Percentiles rank a stretch among this genome's conserved stretches.
Evolutionary conservation across 2,888 invertebrate genomes (phyloP).

Genomic region (Macrosiphum euphorbiae): DNA sequence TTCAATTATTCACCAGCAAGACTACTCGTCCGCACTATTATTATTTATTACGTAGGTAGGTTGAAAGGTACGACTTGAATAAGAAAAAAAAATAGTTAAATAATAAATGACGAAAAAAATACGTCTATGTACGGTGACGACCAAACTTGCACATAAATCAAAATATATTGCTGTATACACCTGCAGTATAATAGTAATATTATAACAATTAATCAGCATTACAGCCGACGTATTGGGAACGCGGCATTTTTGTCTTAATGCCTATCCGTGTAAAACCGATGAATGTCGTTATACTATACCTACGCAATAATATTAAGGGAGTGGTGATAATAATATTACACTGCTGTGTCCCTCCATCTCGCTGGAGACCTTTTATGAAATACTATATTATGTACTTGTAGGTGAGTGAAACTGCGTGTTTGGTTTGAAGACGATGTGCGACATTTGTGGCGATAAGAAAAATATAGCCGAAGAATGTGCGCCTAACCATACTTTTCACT

Average conservation of each 20-base stretch:
- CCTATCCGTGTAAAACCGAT: neutral
- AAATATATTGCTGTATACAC: neutral
- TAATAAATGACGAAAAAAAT: constrained; percentile 37
- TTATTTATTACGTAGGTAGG: neutral
- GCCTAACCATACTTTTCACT: neutral
- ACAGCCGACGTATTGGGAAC: constrained; percentile 30
- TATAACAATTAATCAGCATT: constrained; percentile 41
- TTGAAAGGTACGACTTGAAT: constrained; percentile 4
- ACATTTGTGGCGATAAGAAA: neutral
- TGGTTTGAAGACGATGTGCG: neutral
- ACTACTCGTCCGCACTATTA: neutral
- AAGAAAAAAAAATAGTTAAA: neutral
- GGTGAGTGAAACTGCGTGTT: neutral
- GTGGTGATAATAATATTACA: neutral
- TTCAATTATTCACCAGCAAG: neutral
- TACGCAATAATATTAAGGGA: neutral
- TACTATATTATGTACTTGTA: neutral
- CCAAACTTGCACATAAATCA: constrained; percentile 29
- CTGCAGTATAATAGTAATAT: constrained; percentile 4
- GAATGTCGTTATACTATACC: neutral
- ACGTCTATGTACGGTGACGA: neutral
- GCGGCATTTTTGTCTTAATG: neutral
- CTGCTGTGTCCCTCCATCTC: neutral
- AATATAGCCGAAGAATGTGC: neutral
- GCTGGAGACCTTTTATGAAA: neutral